These are phyloP conservation scores for Plecotus auritus DNA, from an alignment of 2,113 vertebrate genomes.

Conservation along the genomic window DNA sequence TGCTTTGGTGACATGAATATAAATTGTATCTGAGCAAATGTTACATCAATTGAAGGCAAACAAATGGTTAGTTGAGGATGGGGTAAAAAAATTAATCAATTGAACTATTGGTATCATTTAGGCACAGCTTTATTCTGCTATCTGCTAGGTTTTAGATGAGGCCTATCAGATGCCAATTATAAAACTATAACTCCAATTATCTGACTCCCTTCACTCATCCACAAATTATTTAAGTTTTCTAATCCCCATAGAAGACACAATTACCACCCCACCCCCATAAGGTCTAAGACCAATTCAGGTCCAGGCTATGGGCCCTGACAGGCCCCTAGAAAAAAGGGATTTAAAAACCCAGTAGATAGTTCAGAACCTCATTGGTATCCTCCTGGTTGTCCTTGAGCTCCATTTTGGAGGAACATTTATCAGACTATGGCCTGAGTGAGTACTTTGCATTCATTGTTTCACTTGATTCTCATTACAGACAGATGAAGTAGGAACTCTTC, in stretches of 20 bases:
- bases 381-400: not conserved
- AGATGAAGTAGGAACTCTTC: not conserved
- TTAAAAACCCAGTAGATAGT: not conserved
- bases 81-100: not conserved
- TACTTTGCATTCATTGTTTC: not conserved
- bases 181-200: not conserved
- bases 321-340: not conserved
- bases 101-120: constrained; percentile 6
- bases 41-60: not conserved
- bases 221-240: constrained; percentile 11
- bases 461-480: not conserved
- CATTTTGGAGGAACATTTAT: not conserved
- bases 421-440: not conserved
- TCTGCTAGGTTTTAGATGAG: not conserved
- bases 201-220: not conserved
- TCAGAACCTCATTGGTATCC: not conserved
- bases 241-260: not conserved
- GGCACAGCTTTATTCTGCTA: not conserved
- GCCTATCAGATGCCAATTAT: not conserved
- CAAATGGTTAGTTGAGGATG: not conserved
- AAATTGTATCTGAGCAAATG: not conserved
- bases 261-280: not conserved
- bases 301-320: not conserved
- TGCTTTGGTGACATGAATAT: not conserved
- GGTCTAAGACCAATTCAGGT: not conserved